Evolutionary conservation across 2,113 vertebrate species (phyloP).

Genomic region (Leiothrix lutea): DNA sequence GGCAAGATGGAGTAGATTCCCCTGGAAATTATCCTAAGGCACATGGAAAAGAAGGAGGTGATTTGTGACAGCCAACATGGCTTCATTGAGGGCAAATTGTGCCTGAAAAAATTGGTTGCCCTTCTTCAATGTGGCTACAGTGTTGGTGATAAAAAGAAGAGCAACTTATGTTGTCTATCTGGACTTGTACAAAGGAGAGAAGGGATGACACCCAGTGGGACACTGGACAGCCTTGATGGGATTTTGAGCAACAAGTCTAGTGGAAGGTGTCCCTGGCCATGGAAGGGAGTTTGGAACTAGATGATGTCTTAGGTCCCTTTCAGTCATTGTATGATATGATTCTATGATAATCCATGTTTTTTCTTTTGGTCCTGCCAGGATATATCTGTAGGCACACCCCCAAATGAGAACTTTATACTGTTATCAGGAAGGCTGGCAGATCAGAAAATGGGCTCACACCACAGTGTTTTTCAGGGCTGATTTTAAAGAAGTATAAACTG

Average conservation of each 20-base stretch:
- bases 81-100: background rate
- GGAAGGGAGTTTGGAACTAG: background rate
- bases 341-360: background rate
- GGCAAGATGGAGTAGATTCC: background rate
- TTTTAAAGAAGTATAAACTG: background rate
- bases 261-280: background rate
- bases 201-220: background rate
- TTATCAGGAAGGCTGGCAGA: background rate
- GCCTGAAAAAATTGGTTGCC: background rate
- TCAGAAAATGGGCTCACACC: background rate
- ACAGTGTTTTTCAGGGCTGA: background rate
- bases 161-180: background rate
- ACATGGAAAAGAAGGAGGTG: background rate
- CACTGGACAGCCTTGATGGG: background rate
- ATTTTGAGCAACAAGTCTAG: background rate
- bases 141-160: background rate
- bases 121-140: background rate
- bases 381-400: accelerated
- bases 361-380: background rate
- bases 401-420: background rate
- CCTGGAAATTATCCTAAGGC: background rate
- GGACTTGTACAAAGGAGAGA: background rate
- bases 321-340: background rate
- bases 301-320: background rate
- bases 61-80: background rate